Evolutionary conservation across 2,888 invertebrate species (phyloP), one percentile per base, ranked within the genome.

Genomic region (Sinohyriopsis cumingii): DNA sequence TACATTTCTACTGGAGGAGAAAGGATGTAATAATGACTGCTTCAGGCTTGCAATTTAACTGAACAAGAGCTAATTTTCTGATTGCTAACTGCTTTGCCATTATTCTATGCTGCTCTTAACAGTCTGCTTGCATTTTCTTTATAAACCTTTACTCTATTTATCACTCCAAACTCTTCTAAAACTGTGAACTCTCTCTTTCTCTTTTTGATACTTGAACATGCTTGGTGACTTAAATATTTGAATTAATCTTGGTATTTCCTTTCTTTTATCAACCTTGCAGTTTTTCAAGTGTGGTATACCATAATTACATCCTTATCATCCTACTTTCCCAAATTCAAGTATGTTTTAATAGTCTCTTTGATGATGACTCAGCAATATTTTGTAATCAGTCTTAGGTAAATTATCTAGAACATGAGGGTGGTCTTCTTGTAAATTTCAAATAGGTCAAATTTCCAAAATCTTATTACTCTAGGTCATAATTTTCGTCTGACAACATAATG

Each of bases 401-500:
- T 61, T 22, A 69, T 55, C 18, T 55, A 24, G 33, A 59, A 69
- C 25, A 59, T 69, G 12, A 62, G 66, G 33, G 65, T 65, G 53
- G 62, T 60, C 20, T 65, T 55, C 20, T 61, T 55, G 56, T 22
- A 66, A 15, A 65, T 61, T 18, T 70, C 62, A n/a, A 66, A 24
- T 28, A 69, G 28, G 62, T 69, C 65, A 54, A 22, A 65, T 33
- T 65, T 65, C 69, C 69, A 69, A 55, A 66, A 65, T 19, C 60
- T 60, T 12, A 68, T 28, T 22, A 72, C 63, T 64, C 67, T 57
- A 12, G 33, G n/a, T 61, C 71, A 71, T 71, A 67, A 63, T 71
- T 71, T 64, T 71, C 67, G 22, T 63, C 4, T 64, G 4, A 67
- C 67, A 22, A 67, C 71, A 68, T 71, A 67, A 67, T 67, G n/a